phyloP scores from a whole-genome alignment of 2,888 invertebrate genomes.

The Microctonus brassicae region DNA sequence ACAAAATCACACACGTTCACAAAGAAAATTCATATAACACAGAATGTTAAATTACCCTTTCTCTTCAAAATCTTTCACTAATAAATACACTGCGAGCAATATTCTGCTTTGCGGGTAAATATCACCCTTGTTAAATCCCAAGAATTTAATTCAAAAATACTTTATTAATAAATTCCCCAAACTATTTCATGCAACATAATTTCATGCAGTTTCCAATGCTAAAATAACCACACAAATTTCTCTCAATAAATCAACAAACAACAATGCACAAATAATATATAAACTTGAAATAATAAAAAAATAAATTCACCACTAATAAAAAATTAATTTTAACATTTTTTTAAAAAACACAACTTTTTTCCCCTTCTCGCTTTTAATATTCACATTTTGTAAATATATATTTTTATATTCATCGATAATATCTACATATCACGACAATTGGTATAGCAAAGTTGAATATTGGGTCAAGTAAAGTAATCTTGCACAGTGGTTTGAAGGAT shows the following conservation, averaged over 20 bases:
- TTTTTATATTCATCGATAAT: not conserved
- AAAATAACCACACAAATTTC: too few species aligned
- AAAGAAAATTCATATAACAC: not conserved
- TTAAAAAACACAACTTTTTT: too few species aligned
- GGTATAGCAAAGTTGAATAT: conserved; percentile 25
- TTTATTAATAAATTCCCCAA: not conserved
- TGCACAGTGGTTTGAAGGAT: conserved; percentile 14
- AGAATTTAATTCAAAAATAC: not conserved
- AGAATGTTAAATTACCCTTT: not conserved
- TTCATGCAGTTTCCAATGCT: too few species aligned
- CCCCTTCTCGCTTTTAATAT: too few species aligned
- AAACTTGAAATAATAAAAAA: too few species aligned
- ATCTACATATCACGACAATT: not conserved
- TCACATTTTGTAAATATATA: not conserved
- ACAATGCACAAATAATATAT: too few species aligned
- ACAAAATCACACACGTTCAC: not conserved
- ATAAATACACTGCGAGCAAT: not conserved
- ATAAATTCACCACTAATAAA: too few species aligned
- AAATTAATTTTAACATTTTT: too few species aligned
- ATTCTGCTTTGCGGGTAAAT: not conserved
- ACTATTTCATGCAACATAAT: not conserved
- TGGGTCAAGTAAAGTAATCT: conserved; percentile 42
- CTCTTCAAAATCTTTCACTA: too few species aligned
- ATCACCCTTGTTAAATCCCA: not conserved
- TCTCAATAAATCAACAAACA: too few species aligned